A percentile compares a stretch with the other conserved stretches of the same genome.
These are phyloP conservation scores for Merodon equestris DNA, from an alignment of 2,888 invertebrate genomes.

Conservation along the genomic window DNA sequence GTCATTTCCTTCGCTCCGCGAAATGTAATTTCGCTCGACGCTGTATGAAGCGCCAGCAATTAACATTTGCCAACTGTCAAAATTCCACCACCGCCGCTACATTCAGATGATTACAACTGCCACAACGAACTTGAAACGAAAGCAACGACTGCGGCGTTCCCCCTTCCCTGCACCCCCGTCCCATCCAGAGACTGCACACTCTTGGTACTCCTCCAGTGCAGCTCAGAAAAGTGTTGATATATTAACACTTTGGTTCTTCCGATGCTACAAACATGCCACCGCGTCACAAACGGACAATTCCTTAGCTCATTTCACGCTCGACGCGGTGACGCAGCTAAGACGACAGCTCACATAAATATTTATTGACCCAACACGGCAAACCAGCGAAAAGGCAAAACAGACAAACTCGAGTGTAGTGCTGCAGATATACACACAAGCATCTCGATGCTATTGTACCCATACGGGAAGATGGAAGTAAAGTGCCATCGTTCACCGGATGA, in stretches of 20 bases:
- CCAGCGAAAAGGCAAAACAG: background rate
- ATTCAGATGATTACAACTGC: slow-evolving; percentile 37
- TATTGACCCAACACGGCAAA: slow-evolving; percentile 58
- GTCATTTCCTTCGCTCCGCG: slow-evolving; percentile 17
- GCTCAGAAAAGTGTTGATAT: slow-evolving; percentile 63
- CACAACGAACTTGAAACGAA: slow-evolving; percentile 56
- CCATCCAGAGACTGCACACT: slow-evolving; percentile 17
- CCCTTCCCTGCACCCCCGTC: slow-evolving; percentile 35
- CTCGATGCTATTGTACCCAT: background rate
- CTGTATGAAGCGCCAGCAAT: slow-evolving; percentile 61
- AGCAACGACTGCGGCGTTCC: slow-evolving; percentile 36
- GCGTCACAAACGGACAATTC: slow-evolving; percentile 24
- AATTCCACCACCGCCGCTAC: slow-evolving; percentile 43
- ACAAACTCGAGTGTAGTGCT: no score
- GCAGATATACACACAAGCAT: background rate
- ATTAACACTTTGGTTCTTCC: slow-evolving; percentile 67
- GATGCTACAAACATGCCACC: slow-evolving; percentile 64
- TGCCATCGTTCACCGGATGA: slow-evolving; percentile 5
- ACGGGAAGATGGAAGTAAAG: background rate
- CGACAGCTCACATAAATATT: slow-evolving; percentile 59
- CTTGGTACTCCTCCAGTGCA: slow-evolving; percentile 39
- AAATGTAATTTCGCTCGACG: slow-evolving; percentile 23
- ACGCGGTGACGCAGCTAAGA: slow-evolving; percentile 53
- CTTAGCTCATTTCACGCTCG: slow-evolving; percentile 56
- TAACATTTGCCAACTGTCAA: slow-evolving; percentile 68